Base-by-base conservation (phyloP, 2,113 vertebrate species). In the Hymenochirus boettgeri region DNA sequence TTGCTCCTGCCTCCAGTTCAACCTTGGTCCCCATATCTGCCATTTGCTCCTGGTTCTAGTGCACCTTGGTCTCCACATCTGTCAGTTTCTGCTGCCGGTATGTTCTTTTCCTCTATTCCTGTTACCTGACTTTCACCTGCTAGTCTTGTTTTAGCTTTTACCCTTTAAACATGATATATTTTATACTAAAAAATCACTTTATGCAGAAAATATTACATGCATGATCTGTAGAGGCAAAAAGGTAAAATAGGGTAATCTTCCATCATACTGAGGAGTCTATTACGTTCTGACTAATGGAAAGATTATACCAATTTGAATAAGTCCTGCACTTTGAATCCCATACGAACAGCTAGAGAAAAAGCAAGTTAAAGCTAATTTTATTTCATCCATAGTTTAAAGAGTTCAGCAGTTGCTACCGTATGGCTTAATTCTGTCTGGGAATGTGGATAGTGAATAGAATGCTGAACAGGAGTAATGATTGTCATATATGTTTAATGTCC, bases 281-380 rank as follows among this genome's bases (percentile, higher is more conserved):
- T 67, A 59, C 35, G 59, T 67, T 52, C 33, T 67, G 46, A 67
- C 56, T 59, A 67, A 67, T 59, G 59, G 65, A 67, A 67, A 67
- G 56, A 67, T 67, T 67, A 67, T 59, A 56, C 65, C 65, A 67
- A 67, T 67, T 67, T 48, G 59, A 47, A 45, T 29, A 25, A 59
- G 31, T 51, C 57, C 65, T 69, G 65, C 47, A 27, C 46, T 60
- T 48, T 45, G 65, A 69, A 52, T 60, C 17, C 23, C 24, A 53
- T 57, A 59, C 29, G 59, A 46, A 42, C 65, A 67, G 57, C 57
- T 42, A 69, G 65, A 37, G 31, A 53, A 52, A 60, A 47, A 60
- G 56, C 27, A 39, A 58, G 63, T 58, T 66, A 51, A 66, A 66
- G 54, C 65, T 60, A 27, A 69, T 60, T 69, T 69, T 29, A 69